Evolutionary conservation across 2,113 vertebrate species (phyloP).

Genomic region (Ceratotherium simum): DNA sequence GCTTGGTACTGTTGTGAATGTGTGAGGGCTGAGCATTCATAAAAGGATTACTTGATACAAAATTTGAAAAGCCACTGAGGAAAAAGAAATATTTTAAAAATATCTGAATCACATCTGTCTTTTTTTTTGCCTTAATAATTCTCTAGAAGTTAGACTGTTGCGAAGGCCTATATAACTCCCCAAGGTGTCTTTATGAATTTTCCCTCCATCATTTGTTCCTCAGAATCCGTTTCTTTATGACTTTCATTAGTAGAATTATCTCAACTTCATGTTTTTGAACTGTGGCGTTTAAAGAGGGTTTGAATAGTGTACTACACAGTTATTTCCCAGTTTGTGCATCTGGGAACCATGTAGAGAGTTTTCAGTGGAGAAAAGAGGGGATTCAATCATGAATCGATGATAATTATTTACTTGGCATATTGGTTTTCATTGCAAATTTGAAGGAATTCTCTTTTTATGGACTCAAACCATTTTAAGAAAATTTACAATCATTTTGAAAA

Average conservation of each 20-base stretch:
- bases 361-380: neutral
- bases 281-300: neutral
- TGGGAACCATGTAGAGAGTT: neutral
- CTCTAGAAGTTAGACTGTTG: neutral
- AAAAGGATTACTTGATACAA: neutral
- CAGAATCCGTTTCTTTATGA: neutral
- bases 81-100: neutral
- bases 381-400: neutral
- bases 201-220: neutral
- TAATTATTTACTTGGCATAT: neutral
- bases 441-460: neutral
- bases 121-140: neutral
- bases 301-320: no score
- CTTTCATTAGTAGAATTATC: neutral
- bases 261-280: neutral
- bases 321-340: neutral
- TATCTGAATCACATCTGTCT: neutral
- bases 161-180: neutral
- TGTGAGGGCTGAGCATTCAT: neutral
- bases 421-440: neutral
- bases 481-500: neutral
- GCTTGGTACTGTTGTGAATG: rapidly evolving
- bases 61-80: neutral
- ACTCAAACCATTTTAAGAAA: neutral
- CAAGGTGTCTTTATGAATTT: neutral